A percentile compares a stretch with the other conserved stretches of the same genome.
These are phyloP conservation scores for Tapera naevia DNA, from an alignment of 2,797 vertebrate genomes.

Conservation along the genomic window DNA sequence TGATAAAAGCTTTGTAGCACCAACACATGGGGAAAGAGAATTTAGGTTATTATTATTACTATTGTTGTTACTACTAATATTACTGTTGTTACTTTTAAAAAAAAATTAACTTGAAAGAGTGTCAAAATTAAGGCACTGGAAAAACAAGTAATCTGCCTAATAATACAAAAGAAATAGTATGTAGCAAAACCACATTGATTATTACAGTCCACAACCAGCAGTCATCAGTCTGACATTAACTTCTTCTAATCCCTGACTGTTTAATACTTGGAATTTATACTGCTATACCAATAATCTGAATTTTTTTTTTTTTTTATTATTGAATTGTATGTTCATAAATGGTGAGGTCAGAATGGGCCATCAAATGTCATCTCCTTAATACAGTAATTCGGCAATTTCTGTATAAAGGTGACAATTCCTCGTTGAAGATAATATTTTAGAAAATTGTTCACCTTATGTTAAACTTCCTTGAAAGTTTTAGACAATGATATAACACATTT, in stretches of 20 bases:
- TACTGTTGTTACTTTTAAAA: background rate
- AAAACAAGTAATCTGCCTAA: background rate
- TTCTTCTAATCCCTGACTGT: background rate
- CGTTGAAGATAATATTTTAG: background rate
- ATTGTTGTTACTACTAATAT: background rate
- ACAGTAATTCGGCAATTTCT: background rate
- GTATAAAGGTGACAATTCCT: background rate
- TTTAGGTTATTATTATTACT: background rate
- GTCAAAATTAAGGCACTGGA: background rate
- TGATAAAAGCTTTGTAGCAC: background rate
- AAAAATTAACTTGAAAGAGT: background rate
- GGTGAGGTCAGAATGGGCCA: background rate
- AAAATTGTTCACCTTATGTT: background rate
- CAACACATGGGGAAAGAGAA: background rate
- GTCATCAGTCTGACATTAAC: background rate
- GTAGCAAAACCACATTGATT: background rate
- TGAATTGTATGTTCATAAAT: background rate
- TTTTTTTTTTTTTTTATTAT: background rate
- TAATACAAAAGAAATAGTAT: background rate
- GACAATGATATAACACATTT: background rate
- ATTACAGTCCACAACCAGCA: background rate
- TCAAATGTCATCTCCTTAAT: background rate
- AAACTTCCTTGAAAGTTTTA: background rate
- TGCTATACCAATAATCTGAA: background rate
- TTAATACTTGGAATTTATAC: background rate